Evolutionary conservation across 2,797 vertebrate genomes (phyloP), one percentile per base, ranked within the genome.

Genomic region (Intellagama lesueurii): DNA sequence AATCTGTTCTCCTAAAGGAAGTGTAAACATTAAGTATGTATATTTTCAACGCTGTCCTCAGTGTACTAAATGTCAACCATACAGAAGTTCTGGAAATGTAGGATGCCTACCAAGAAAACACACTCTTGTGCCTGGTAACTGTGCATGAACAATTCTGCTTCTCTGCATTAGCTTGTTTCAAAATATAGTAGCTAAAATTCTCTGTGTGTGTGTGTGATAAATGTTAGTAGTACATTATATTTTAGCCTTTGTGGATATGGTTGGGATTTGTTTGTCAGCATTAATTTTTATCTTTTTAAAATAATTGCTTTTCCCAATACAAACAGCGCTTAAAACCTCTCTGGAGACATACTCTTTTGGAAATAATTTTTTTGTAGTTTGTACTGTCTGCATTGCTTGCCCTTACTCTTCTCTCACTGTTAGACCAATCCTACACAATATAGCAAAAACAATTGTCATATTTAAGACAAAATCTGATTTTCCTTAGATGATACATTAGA

Each of bases 391-490:
- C 35, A 30, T 86, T 85, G 35, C 14, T 22, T 79, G 68, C 16
- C 35, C 66, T 22, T 72, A 5, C 82, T 82, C 72, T 47, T 30
- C 16, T 78, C 30, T 73, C 28, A 17, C 35, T 35, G 73, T 66
- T 66, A 35, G 78, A 82, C 32, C 83, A 91, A 83, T 86, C 73
- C 73, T 79, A 64, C 24, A 64, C 26, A 56, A 9, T 79, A 30
- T 72, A 28, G 68, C 17, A 72, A 72, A 52, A 56, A 22, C 16
- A 81, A 78, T n/a, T 56, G 35, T 83, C 78, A 75, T 86, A 75
- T 89, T 87, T 89, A 83, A 91, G 81, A 80, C 72, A 49, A 70
- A 72, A 68, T 86, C 69, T 79, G 83, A 89, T 91, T 80, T 87
- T 66, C 40, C 72, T 87, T 80, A n/a, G 80, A 87, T 87, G 84